Percentiles rank a stretch among this genome's conserved stretches.
Conservation (phyloP, 2,797 vertebrate genomes). For the Onychomys arenicola region DNA sequence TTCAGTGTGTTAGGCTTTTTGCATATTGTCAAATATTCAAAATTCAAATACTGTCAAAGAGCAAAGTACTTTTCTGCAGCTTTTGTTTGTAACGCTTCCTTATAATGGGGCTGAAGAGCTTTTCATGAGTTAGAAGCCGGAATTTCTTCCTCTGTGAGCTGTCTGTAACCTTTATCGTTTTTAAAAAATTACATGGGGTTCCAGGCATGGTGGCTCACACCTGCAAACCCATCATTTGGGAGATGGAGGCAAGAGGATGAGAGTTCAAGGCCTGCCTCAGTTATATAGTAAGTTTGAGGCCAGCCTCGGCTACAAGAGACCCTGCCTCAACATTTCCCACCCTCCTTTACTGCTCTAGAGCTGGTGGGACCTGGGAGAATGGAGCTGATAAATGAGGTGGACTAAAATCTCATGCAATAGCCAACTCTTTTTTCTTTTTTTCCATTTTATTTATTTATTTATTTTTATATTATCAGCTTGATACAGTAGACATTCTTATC, state of each 20-base stretch:
- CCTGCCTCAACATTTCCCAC: not conserved
- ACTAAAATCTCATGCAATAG: not conserved
- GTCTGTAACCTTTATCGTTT: not conserved
- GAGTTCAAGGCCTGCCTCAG: not conserved
- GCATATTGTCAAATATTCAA: not conserved
- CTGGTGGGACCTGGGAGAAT: not conserved
- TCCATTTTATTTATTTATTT: no score
- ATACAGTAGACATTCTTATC: no score
- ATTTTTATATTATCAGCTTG: no score
- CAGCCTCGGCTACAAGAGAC: not conserved
- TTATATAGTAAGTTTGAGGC: not conserved
- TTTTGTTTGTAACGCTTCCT: conserved; percentile 16
- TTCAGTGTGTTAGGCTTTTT: not conserved
- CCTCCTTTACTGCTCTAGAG: not conserved
- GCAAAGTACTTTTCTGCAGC: not conserved
- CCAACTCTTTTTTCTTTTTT: not conserved
- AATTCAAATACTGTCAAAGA: not conserved
- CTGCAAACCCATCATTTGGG: not conserved
- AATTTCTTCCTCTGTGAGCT: not conserved
- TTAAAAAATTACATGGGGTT: not conserved
- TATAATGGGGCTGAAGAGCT: not conserved
- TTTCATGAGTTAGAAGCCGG: conserved; percentile 18
- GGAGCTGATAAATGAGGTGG: not conserved
- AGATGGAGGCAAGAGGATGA: not conserved
- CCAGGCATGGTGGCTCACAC: not conserved